Conservation (phyloP, 2,888 invertebrate species). For the Lasiommata megera region DNA sequence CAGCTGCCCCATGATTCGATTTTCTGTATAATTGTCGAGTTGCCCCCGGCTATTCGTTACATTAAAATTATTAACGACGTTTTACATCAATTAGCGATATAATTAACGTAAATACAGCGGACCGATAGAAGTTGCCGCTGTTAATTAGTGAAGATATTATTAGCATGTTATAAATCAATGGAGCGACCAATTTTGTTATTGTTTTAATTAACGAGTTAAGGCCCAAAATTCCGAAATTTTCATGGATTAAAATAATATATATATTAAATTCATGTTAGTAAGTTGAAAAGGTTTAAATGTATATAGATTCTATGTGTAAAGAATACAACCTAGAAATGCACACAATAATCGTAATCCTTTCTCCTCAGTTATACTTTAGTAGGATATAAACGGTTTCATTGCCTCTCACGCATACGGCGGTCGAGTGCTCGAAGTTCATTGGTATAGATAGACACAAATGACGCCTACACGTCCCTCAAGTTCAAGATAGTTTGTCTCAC, state of each 20-base stretch:
- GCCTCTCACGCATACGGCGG: slow-evolving; percentile 29
- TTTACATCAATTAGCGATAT: slow-evolving; percentile 19
- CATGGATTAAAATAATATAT: too few relatives aligned
- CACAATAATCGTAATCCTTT: slow-evolving; percentile 9
- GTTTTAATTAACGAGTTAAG: background rate
- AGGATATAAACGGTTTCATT: slow-evolving; percentile 13
- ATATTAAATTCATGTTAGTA: too few relatives aligned
- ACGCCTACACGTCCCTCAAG: slow-evolving; percentile 58
- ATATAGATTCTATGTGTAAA: too few relatives aligned
- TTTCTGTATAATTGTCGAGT: slow-evolving; percentile 39
- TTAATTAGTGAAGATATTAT: background rate
- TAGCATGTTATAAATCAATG: background rate
- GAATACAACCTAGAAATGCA: background rate
- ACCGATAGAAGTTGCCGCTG: background rate
- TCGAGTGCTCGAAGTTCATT: slow-evolving; percentile 45
- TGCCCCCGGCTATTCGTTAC: slow-evolving; percentile 12
- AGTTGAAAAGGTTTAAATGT: too few relatives aligned
- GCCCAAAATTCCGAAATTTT: too few relatives aligned
- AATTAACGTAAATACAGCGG: slow-evolving; percentile 9
- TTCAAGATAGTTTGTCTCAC: slow-evolving; percentile 45
- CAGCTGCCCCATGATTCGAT: slow-evolving; percentile 46
- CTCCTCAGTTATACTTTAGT: slow-evolving; percentile 5
- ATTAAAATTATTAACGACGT: slow-evolving; percentile 16
- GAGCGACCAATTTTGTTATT: background rate
- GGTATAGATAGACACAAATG: slow-evolving; percentile 58